Base-by-base conservation (phyloP, 1,140 invertebrate genomes). In the Choristoneura fumiferana region DNA sequence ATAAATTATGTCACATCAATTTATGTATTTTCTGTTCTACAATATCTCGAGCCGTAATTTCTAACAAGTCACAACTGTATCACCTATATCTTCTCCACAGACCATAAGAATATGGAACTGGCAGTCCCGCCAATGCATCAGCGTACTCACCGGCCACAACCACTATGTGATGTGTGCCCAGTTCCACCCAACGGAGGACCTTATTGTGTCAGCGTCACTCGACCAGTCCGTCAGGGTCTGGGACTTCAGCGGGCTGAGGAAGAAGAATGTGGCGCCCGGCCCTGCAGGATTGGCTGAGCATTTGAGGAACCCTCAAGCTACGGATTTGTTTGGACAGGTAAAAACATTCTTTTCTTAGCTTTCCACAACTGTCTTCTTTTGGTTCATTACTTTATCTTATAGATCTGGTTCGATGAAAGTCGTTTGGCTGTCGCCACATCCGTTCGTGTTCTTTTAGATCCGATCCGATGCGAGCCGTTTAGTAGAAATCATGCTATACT, bases 161-260 rank as follows among this genome's bases (percentile, higher is more conserved):
- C 98, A 99, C 86, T 99, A 99, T 91, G 99, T 99, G 0, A 99
- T 99, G 99, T 99, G 98, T 89, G 98, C 98, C 0, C 96, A 97
- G 76, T 99, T 99, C 89, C 99, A 99, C 90, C 97, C 96, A 0
- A 94, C 94, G 0, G 98, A 99, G 78, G 98, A 99, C 90, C 92
- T 99, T 33, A 94, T 99, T 14, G 98, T 99, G 0, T 99, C 98
- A 0, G 98, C 98, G 0, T 99, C 98, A 0, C 90, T 99, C 10
- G 99, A 99, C 91, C 98, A 99, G 82, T 99, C 98, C 10, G 97
- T 99, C 1, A 92, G 99, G 43, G 97, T 99, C 9, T 99, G 99
- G 99, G 99, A 99, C 83, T 99, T 99, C 77, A 98, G 98, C 12
- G 95, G 96, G 2, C 87, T 99, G 57, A 91, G 98, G 12, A 99